These are phyloP conservation scores for Macaca fascicularis DNA, from an alignment of 2,113 vertebrate species.

Conservation along the genomic window DNA sequence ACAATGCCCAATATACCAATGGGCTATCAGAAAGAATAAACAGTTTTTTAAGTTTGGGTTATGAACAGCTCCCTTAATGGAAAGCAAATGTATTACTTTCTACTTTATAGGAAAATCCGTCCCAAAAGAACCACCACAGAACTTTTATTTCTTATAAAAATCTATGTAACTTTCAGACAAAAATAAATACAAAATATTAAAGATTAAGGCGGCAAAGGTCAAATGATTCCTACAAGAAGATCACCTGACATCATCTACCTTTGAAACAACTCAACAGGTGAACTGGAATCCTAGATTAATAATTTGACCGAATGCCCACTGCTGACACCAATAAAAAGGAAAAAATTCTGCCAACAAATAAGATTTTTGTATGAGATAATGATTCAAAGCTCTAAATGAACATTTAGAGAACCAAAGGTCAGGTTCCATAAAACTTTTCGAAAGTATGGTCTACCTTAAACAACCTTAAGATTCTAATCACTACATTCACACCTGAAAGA, in stretches of 20 bases:
- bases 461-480: background rate
- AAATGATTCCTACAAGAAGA: background rate
- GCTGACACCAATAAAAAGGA: background rate
- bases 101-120: background rate
- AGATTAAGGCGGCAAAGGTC: background rate
- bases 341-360: background rate
- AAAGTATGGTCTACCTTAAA: background rate
- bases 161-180: background rate
- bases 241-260: background rate
- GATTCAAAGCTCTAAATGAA: conserved; percentile 43
- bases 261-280: conserved; percentile 51
- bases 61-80: background rate
- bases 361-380: background rate
- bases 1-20: background rate
- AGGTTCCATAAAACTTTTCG: conserved; percentile 26
- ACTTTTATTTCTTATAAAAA: conserved; percentile 25
- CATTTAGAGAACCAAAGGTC: background rate
- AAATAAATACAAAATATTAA: background rate
- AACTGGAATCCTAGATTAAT: background rate
- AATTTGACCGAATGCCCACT: conserved; percentile 17
- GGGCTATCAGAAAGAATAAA: background rate
- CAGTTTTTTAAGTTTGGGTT: background rate
- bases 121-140: background rate
- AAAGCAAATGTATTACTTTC: background rate
- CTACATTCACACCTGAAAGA: background rate